Base-by-base conservation (phyloP, 2,888 invertebrate genomes). In the Hydrotaea diabolus region DNA sequence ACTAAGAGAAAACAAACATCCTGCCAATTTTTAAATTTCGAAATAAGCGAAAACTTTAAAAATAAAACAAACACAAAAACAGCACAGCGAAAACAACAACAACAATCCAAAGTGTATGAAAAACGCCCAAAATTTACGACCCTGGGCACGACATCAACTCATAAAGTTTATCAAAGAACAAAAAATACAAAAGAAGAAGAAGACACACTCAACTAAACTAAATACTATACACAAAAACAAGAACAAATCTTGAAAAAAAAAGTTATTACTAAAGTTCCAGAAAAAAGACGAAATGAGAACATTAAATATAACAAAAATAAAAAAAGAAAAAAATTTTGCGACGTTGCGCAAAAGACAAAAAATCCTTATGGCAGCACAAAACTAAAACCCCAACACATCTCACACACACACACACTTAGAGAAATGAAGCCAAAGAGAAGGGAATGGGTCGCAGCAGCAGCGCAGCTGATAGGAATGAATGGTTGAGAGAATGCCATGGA, bases 121-220 rank as follows among this genome's bases (percentile, higher is more conserved):
- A 77, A 74, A 83, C 83, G 80, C 80, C 83, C 80, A 83, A 83
- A 77, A 80, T 83, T 77, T 77, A 83, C 79, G 76, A 80, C 76
- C 79, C 79, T 83, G 83, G 57, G 31, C 31, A 77, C 76, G 83
- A 80, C 83, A 83, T 57, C 55, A 76, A 76, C 79, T 49, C 46
- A 76, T 71, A 76, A 79, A 83, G 57, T 73, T 66, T 57, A 39
- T 64, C 17, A 64, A 31, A 62, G 23, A 62, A 72, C 64, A 80
- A 75, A 13, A 55, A 74, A 71, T 49, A 55, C 31, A 31, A 7
- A 2, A 31, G 7, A 31, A 31, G 7, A 9, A 15, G 17, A 62
- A 11, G 15, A 66, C 66, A 66, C 39, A 66, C 66, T 13, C 66
- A 23, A n/a, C 49, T n/a, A n/a, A 49, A 49, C 49, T 43, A 43